Evolutionary conservation across 2,888 invertebrate species (phyloP), one percentile per base, ranked within the genome.

Genomic region (Shargacucullia verbasci): DNA sequence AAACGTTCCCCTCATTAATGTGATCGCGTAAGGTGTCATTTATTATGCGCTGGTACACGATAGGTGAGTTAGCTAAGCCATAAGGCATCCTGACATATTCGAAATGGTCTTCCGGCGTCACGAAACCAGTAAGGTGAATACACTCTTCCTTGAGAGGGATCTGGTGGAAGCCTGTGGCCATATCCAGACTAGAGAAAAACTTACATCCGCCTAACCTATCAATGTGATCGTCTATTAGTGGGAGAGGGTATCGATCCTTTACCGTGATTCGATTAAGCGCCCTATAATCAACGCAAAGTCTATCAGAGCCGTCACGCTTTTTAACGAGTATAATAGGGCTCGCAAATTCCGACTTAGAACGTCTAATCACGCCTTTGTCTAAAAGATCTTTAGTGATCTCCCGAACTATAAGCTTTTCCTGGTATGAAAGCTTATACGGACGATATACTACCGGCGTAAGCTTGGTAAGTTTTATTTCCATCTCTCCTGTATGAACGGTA

Each of bases 401-500:
- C 0, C 74, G 59, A 8, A 79, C 76, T 15, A 57, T 67, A 5
- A 66, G 10, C 44, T 73, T 78, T 52, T 76, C 77, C 5, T 41
- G 35, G 14, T 57, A 48, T 0, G 77, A 76, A 1, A 78, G 39
- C 9, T 50, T 67, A 37, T 77, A 78, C 0, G 79, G 77, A 0
- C 66, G 63, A 34, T 79, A 77, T 1, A 33, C 39, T 0, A 79
- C 55, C 4, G 78, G 74, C 0, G 33, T 48, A 9, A 55, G 12
- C 15, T 46, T 73, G 0, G 39, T 76, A 0, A 81, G 46, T 13
- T 48, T 55, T 6, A 78, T 79, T 0, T 66, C 31, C 74, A 79
- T 78, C 2, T 47, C 54, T 0, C 79, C 78, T 0, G 75, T 75
- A 10, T 20, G 70, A 0, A 81, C 78, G 0, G 74, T 79, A 1